Conservation (phyloP, 2,888 invertebrate species). For the Phengaris alcon region DNA sequence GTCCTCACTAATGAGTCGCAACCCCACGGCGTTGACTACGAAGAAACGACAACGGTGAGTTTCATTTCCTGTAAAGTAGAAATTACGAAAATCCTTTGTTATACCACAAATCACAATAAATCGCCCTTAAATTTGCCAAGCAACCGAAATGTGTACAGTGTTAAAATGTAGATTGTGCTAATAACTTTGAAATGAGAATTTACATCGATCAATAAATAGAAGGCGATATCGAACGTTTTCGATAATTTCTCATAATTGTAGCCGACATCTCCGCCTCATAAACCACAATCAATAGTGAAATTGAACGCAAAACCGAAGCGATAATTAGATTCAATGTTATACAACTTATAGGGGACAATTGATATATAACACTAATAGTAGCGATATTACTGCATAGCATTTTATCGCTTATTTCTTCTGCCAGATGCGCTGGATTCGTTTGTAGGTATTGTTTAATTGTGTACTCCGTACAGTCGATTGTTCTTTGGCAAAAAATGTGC, state of each 20-base stretch:
- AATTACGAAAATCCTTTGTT: no score
- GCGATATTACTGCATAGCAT: conserved; percentile 20
- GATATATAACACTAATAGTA: conserved; percentile 20
- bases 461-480: conserved; percentile 39
- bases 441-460: conserved; percentile 25
- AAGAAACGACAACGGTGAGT: conserved; percentile 86
- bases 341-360: conserved; percentile 38
- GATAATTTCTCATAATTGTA: conserved; percentile 33
- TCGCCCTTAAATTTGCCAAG: background rate
- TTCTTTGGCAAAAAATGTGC: conserved; percentile 48
- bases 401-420: conserved; percentile 17
- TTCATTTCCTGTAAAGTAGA: background rate
- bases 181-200: conserved; percentile 5
- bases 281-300: conserved; percentile 41
- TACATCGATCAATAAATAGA: background rate
- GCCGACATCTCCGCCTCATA: conserved; percentile 33
- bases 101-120: no score
- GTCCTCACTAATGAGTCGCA: conserved; percentile 87
- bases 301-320: conserved; percentile 39
- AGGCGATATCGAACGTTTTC: conserved; percentile 25
- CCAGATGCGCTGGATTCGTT: conserved; percentile 24
- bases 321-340: conserved; percentile 39
- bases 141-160: background rate
- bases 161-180: background rate
- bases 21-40: conserved; percentile 88